Conservation (phyloP, 92 coral and sea anemone species). For the Zoanthus sociatus region DNA sequence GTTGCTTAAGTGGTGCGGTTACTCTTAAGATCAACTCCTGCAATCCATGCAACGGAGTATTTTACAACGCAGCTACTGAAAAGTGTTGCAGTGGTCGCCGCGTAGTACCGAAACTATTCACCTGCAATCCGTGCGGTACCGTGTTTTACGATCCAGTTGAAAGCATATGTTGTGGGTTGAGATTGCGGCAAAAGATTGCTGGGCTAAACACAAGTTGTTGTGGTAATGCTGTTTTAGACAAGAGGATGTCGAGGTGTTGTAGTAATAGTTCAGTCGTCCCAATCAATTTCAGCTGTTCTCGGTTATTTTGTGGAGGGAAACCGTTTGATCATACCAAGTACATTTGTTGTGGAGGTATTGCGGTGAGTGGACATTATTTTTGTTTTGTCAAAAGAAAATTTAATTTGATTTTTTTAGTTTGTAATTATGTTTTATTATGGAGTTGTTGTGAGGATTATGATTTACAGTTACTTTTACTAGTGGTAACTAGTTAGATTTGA, state of each 20-base stretch:
- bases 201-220: not conserved
- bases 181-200: not conserved
- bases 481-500: too few relatives aligned
- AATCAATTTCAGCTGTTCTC: not conserved
- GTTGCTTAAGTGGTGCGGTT: slow-evolving; percentile 14
- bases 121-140: not conserved
- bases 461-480: too few relatives aligned
- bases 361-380: not conserved
- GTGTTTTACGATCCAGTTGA: not conserved
- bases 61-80: not conserved
- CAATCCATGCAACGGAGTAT: not conserved
- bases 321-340: not conserved
- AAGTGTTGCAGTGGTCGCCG: slow-evolving; percentile 24
- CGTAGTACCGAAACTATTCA: not conserved
- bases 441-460: too few relatives aligned
- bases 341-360: slow-evolving; percentile 23
- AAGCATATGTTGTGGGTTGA: not conserved
- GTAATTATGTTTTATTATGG: too few relatives aligned
- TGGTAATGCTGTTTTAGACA: not conserved
- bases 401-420: too few relatives aligned
- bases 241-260: slow-evolving; percentile 3
- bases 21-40: slow-evolving; percentile 30
- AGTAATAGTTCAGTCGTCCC: not conserved
- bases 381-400: not conserved
- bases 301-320: slow-evolving; percentile 4